phyloP scores from a whole-genome alignment of 2,113 vertebrate species.

The Forbesichthys papilliferus region DNA sequence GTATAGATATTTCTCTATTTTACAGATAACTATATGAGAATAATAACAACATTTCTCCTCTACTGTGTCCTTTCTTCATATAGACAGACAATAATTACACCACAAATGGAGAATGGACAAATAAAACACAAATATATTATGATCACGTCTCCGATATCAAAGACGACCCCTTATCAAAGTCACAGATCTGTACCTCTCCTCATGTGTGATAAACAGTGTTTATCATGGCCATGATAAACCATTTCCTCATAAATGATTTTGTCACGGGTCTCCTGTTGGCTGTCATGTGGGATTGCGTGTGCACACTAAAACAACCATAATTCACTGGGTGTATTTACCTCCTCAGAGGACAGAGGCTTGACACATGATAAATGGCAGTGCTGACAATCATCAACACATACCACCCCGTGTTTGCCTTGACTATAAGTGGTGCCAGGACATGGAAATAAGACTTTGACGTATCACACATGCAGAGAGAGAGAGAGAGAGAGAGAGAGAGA shows the following conservation, averaged over 20 bases:
- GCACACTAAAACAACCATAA: slow-evolving; percentile 89
- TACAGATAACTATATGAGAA: slow-evolving; percentile 34
- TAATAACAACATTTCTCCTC: slow-evolving; percentile 4
- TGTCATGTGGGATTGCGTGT: slow-evolving; percentile 87
- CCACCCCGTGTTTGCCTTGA: slow-evolving; percentile 87
- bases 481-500: slow-evolving; percentile 67
- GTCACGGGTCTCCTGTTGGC: slow-evolving; percentile 77
- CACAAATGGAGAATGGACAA: slow-evolving; percentile 25
- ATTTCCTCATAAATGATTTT: slow-evolving; percentile 76
- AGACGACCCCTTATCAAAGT: slow-evolving; percentile 30
- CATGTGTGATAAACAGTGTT: slow-evolving; percentile 69
- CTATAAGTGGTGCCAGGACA: slow-evolving; percentile 89
- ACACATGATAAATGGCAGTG: slow-evolving; percentile 94
- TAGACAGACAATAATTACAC: slow-evolving; percentile 32
- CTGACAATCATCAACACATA: slow-evolving; percentile 91
- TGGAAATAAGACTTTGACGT: slow-evolving; percentile 89
- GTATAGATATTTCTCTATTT: slow-evolving; percentile 1
- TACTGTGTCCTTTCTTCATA: slow-evolving; percentile 19
- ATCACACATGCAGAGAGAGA: slow-evolving; percentile 77
- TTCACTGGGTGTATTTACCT: slow-evolving; percentile 92
- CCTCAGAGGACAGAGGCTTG: slow-evolving; percentile 88
- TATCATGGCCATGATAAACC: slow-evolving; percentile 71
- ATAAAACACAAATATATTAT: slow-evolving; percentile 27
- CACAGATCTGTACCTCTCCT: slow-evolving; percentile 42
- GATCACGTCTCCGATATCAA: slow-evolving; percentile 37